These are phyloP conservation scores for Zoanthus solanderi DNA, from an alignment of 92 coral and sea anemone genomes.

Conservation along the genomic window DNA sequence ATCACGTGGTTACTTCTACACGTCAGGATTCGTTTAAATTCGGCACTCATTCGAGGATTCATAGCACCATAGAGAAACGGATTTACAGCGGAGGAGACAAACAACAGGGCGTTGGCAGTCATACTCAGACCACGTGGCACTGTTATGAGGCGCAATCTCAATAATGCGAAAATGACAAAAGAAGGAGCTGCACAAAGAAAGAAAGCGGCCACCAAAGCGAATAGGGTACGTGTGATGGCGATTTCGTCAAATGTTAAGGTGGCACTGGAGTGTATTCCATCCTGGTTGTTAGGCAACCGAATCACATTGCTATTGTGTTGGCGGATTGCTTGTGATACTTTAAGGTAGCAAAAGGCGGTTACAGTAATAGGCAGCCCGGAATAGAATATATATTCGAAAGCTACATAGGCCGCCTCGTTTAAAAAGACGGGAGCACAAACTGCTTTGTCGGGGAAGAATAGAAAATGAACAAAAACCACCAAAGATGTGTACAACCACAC, in stretches of 20 bases:
- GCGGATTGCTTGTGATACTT: slow-evolving; percentile 25
- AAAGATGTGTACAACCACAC: slow-evolving; percentile 26
- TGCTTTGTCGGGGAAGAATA: slow-evolving; percentile 41
- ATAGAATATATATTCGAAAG: slow-evolving; percentile 37
- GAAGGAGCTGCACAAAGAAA: slow-evolving; percentile 40
- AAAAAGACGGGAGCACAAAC: slow-evolving; percentile 39
- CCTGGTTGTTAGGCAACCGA: slow-evolving; percentile 27
- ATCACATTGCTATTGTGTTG: slow-evolving; percentile 19
- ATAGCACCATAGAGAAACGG: slow-evolving; percentile 36
- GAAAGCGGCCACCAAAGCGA: slow-evolving; percentile 30
- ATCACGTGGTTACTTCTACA: slow-evolving; percentile 25
- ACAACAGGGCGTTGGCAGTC: slow-evolving; percentile 46
- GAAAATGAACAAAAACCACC: slow-evolving; percentile 11
- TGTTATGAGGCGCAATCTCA: slow-evolving; percentile 28
- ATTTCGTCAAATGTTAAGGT: slow-evolving; percentile 39
- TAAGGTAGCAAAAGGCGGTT: slow-evolving; percentile 30
- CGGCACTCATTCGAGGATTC: slow-evolving; percentile 39
- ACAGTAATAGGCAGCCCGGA: slow-evolving; percentile 32
- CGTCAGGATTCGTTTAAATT: slow-evolving; percentile 4
- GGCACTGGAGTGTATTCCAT: background rate
- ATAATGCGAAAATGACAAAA: slow-evolving; percentile 24
- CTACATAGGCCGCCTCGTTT: slow-evolving; percentile 22
- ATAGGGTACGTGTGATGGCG: slow-evolving; percentile 31
- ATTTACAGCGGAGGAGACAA: slow-evolving; percentile 32
- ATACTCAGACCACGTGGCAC: slow-evolving; percentile 46